A percentile compares a stretch with the other conserved stretches of the same genome.
These are phyloP conservation scores for Chymomyza caudatula DNA, from an alignment of 2,888 invertebrate genomes.

Conservation along the genomic window DNA sequence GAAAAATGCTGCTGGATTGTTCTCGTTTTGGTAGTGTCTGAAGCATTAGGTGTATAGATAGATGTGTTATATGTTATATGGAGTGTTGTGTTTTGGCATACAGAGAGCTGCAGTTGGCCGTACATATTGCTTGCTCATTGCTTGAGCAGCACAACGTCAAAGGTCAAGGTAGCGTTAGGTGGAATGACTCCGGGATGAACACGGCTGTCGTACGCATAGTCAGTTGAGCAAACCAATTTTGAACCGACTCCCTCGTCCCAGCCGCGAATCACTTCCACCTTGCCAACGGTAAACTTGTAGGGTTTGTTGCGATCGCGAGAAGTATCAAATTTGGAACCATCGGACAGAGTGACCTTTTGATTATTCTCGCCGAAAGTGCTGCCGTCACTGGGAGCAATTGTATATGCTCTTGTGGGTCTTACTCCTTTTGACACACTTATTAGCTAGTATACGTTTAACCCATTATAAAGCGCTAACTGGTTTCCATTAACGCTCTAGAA, in stretches of 20 bases:
- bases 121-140: not conserved
- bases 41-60: not conserved
- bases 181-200: constrained; percentile 98
- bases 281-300: constrained; percentile 96
- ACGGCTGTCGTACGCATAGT: constrained; percentile 96
- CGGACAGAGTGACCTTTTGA: constrained; percentile 93
- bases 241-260: constrained; percentile 99
- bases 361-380: constrained; percentile 94
- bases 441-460: too few relatives aligned
- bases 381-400: constrained; percentile 89
- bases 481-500: too few relatives aligned
- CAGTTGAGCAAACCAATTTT: constrained; percentile 94
- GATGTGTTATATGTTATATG: constrained; percentile 8
- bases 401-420: too few relatives aligned
- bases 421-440: too few relatives aligned
- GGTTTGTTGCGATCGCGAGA: constrained; percentile 96
- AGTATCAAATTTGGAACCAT: constrained; percentile 97
- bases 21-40: constrained; percentile 53
- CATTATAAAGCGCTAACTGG: too few relatives aligned
- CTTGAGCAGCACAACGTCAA: constrained; percentile 96
- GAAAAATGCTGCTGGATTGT: constrained; percentile 71
- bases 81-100: constrained; percentile 3
- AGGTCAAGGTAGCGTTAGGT: constrained; percentile 94
- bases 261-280: constrained; percentile 96
- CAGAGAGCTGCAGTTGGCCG: constrained; percentile 8